These are phyloP conservation scores for Amiota mariae DNA, from an alignment of 2,888 invertebrate genomes.

Conservation along the genomic window DNA sequence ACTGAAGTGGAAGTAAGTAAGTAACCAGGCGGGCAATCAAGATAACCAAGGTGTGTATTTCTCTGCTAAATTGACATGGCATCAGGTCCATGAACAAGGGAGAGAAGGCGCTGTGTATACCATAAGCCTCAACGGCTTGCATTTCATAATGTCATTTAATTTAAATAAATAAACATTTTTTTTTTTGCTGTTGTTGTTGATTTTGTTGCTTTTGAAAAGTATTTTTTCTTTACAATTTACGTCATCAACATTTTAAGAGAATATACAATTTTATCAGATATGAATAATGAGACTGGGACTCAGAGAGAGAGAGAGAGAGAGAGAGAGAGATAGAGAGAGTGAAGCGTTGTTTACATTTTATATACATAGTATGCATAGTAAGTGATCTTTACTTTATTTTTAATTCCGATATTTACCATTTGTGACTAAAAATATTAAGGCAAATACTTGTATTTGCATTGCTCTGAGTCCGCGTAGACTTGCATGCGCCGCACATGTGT, in stretches of 20 bases:
- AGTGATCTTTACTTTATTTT: not conserved
- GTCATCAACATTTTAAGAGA: no score
- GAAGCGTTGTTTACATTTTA: not conserved
- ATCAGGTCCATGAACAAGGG: conserved; percentile 41
- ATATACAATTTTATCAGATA: no score
- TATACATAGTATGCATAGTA: not conserved
- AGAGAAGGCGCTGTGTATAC: not conserved
- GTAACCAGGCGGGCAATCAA: conserved; percentile 32
- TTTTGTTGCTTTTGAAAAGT: not conserved
- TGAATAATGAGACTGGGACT: no score
- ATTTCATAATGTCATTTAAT: conserved; percentile 13
- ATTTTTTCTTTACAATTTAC: no score
- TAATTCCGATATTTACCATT: not conserved
- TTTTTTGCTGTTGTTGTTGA: not conserved
- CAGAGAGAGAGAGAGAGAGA: no score
- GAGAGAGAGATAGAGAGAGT: not conserved
- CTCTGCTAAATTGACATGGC: conserved; percentile 46
- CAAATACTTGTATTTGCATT: conserved; percentile 4
- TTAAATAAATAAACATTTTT: conserved; percentile 12
- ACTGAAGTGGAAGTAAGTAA: not conserved
- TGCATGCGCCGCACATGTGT: conserved; percentile 22
- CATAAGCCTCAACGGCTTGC: conserved; percentile 4
- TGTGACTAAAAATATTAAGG: not conserved
- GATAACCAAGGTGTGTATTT: conserved; percentile 1
- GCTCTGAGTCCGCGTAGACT: conserved; percentile 11